Evolutionary conservation across 2,113 vertebrate species (phyloP).

Genomic region (Mastomys natalensis): DNA sequence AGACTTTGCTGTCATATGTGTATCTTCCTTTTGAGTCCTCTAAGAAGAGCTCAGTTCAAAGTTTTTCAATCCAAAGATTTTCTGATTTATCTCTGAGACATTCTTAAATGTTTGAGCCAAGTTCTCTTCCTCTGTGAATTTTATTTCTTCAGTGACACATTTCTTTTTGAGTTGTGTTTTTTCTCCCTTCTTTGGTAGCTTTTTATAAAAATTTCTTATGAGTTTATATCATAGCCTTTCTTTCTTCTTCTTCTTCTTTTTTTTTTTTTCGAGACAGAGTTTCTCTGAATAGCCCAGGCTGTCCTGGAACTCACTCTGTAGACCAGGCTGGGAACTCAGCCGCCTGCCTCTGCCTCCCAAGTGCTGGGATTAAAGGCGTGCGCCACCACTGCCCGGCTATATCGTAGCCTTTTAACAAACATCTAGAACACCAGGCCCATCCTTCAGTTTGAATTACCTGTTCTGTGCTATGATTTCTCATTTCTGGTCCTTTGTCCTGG

Average conservation of each 20-base stretch:
- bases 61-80: neutral
- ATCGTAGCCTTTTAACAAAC: neutral
- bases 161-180: slow-evolving; percentile 31
- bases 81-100: neutral
- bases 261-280: too few relatives aligned
- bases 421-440: neutral
- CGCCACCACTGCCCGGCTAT: too few relatives aligned
- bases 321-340: too few relatives aligned
- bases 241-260: too few relatives aligned
- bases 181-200: neutral
- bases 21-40: neutral
- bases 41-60: neutral
- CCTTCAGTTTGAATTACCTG: neutral
- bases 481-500: neutral
- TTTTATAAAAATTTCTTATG: neutral
- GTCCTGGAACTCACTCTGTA: too few relatives aligned
- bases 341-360: too few relatives aligned
- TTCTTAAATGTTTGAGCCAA: neutral
- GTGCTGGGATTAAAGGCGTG: too few relatives aligned
- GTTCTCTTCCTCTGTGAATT: neutral
- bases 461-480: neutral
- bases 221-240: neutral
- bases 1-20: neutral
- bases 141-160: neutral
- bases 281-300: too few relatives aligned